These are phyloP conservation scores for Drosophila pandora DNA, from an alignment of 1,140 invertebrate species.

Conservation along the genomic window DNA sequence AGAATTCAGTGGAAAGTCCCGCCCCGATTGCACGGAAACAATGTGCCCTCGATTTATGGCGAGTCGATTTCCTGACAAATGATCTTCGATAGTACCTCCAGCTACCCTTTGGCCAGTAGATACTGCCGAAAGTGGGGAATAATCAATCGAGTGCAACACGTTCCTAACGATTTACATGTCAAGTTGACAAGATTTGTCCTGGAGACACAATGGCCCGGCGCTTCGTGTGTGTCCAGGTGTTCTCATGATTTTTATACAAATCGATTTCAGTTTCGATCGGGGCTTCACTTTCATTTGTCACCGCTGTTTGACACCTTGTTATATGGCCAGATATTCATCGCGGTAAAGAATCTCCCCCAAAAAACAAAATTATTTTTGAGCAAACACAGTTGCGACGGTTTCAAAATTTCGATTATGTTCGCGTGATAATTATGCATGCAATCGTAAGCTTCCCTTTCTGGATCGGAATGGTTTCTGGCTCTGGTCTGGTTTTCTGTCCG, in stretches of 20 bases:
- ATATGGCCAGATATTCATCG: constrained; percentile 57
- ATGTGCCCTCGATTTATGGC: constrained; percentile 57
- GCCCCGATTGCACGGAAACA: constrained; percentile 22
- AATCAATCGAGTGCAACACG: constrained; percentile 72
- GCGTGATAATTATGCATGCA: constrained; percentile 76
- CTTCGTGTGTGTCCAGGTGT: constrained; percentile 76
- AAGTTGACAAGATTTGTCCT: constrained; percentile 55
- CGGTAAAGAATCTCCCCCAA: not conserved
- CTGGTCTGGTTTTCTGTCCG: constrained; percentile 14
- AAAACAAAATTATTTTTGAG: constrained; percentile 4
- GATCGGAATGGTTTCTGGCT: not conserved
- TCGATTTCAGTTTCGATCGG: constrained; percentile 17
- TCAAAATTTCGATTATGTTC: constrained; percentile 69
- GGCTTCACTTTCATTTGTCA: constrained; percentile 81
- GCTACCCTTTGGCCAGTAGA: constrained; percentile 28
- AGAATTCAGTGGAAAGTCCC: constrained; percentile 59
- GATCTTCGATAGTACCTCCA: constrained; percentile 26
- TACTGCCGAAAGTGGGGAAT: constrained; percentile 56
- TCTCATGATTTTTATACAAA: constrained; percentile 22
- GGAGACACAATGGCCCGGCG: constrained; percentile 38
- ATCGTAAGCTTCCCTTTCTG: constrained; percentile 55
- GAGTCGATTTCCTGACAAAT: constrained; percentile 59
- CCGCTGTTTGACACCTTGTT: constrained; percentile 74
- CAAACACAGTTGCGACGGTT: constrained; percentile 69
- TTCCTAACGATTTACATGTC: constrained; percentile 82